Evolutionary conservation across 1,140 invertebrate genomes (phyloP).

Genomic region (Nephila pilipes): DNA sequence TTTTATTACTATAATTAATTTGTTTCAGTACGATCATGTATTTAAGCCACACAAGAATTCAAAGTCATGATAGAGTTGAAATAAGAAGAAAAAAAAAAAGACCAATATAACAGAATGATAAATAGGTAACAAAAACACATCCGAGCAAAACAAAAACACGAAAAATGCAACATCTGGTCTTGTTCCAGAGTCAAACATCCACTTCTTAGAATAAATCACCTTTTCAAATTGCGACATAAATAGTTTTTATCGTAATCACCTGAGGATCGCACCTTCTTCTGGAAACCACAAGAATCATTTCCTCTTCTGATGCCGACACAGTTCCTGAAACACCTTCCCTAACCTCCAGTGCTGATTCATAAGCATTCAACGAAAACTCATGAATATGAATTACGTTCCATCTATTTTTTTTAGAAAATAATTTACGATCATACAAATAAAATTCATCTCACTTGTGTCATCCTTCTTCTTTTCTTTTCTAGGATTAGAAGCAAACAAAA

Average conservation of each 20-base stretch:
- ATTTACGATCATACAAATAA: background rate
- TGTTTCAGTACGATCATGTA: background rate
- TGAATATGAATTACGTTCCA: conserved; percentile 47
- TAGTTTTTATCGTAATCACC: background rate
- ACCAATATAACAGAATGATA: background rate
- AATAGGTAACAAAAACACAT: background rate
- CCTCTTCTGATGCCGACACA: background rate
- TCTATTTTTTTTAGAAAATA: background rate
- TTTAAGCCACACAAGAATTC: background rate
- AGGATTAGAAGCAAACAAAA: conserved; percentile 16
- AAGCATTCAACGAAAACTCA: background rate
- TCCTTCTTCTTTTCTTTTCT: conserved; percentile 18
- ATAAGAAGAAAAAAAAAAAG: too few relatives aligned
- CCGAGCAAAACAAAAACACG: background rate
- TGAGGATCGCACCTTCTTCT: background rate
- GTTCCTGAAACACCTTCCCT: background rate
- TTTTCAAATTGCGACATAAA: background rate
- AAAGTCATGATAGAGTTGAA: background rate
- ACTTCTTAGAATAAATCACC: background rate
- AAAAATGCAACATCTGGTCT: background rate
- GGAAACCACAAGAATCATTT: background rate
- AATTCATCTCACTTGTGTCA: conserved; percentile 5
- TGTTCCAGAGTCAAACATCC: background rate
- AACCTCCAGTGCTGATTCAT: background rate
- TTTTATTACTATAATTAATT: background rate